phyloP scores from a whole-genome alignment of 2,113 vertebrate species.

The Hippoglossus stenolepis region DNA sequence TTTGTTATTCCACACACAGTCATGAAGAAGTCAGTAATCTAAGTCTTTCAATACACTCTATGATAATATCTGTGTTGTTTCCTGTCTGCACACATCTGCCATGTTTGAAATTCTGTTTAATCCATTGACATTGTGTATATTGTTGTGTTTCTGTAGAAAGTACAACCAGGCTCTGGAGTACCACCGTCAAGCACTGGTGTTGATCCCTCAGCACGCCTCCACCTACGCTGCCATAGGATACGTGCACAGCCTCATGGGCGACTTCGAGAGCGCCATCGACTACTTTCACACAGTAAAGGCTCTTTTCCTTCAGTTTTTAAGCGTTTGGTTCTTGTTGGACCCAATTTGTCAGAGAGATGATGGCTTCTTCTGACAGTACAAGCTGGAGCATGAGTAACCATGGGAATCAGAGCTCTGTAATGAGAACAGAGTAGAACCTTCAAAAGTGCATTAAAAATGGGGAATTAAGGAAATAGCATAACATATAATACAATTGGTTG shows the following conservation, averaged over 20 bases:
- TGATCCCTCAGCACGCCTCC: constrained; percentile 97
- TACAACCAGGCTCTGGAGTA: constrained; percentile 97
- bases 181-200: constrained; percentile 94
- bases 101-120: background rate
- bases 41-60: too few relatives aligned
- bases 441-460: too few relatives aligned
- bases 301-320: too few relatives aligned
- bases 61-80: background rate
- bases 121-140: background rate
- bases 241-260: constrained; percentile 97
- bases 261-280: constrained; percentile 97
- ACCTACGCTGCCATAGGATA: constrained; percentile 98
- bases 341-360: too few relatives aligned
- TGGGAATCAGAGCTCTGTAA: too few relatives aligned
- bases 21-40: too few relatives aligned
- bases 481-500: too few relatives aligned
- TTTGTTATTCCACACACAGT: too few relatives aligned
- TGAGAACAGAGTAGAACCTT: too few relatives aligned
- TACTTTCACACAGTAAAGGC: constrained; percentile 94
- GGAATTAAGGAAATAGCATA: background rate
- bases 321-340: too few relatives aligned
- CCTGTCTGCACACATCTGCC: background rate
- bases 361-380: too few relatives aligned
- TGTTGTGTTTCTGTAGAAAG: constrained; percentile 82
- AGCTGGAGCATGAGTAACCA: too few relatives aligned